These are phyloP conservation scores for Orussus abietinus DNA, from an alignment of 1,140 invertebrate genomes.

Conservation along the genomic window DNA sequence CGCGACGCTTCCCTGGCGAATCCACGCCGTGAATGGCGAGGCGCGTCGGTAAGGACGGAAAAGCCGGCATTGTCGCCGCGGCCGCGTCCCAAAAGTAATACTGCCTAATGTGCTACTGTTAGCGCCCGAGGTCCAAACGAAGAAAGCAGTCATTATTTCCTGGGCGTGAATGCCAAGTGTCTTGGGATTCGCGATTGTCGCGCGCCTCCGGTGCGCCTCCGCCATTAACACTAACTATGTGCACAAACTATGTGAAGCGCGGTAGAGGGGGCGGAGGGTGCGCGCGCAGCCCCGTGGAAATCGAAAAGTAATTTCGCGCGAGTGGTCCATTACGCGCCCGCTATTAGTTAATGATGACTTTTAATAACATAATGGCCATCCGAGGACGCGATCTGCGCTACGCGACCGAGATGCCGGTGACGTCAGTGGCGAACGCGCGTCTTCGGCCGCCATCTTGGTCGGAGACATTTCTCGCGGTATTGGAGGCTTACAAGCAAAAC, in stretches of 20 bases:
- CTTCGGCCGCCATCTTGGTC: too few relatives aligned
- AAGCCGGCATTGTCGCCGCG: constrained; percentile 16
- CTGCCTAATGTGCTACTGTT: constrained; percentile 30
- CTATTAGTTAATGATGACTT: constrained; percentile 20
- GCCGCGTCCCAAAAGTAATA: constrained; percentile 34
- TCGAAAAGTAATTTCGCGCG: constrained; percentile 5
- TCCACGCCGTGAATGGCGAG: too few relatives aligned
- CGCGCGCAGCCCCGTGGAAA: constrained; percentile 1
- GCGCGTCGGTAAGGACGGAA: too few relatives aligned
- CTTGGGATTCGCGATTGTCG: constrained; percentile 26
- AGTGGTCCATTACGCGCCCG: constrained; percentile 2
- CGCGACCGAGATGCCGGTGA: too few relatives aligned
- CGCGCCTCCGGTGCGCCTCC: background rate
- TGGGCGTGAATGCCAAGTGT: constrained; percentile 22
- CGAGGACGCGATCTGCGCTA: too few relatives aligned
- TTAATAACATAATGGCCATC: constrained; percentile 23
- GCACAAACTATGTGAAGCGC: too few relatives aligned
- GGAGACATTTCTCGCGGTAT: too few relatives aligned
- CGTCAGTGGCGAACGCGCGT: too few relatives aligned
- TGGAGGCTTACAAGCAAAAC: too few relatives aligned
- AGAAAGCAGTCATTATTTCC: constrained; percentile 25
- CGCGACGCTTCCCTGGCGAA: too few relatives aligned
- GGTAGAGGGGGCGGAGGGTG: background rate
- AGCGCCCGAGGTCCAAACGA: constrained; percentile 8
- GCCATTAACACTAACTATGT: constrained; percentile 5